Conservation (phyloP, 2,113 vertebrate species). For the Eulemur rufifrons region DNA sequence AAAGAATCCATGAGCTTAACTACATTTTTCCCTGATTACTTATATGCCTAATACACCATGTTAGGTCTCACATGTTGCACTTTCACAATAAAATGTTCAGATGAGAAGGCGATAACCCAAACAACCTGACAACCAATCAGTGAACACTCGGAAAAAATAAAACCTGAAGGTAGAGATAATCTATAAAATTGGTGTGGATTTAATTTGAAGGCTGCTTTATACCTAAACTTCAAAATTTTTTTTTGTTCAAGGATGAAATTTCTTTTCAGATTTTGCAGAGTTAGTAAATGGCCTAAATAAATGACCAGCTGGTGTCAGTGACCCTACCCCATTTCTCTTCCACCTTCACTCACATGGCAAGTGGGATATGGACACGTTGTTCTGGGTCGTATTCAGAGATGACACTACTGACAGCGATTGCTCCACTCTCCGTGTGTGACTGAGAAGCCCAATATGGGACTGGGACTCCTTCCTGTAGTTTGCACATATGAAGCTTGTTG, state of each 20-base stretch:
- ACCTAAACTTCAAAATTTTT: neutral
- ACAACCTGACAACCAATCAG: constrained; percentile 73
- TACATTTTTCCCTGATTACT: constrained; percentile 84
- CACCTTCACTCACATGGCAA: constrained; percentile 40
- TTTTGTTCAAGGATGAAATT: neutral
- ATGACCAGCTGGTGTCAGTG: neutral
- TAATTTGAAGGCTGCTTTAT: constrained; percentile 41
- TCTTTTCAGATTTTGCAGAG: neutral
- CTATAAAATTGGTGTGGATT: constrained; percentile 59
- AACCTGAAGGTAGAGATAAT: constrained; percentile 59
- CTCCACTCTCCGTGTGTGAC: constrained; percentile 34
- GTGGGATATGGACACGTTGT: neutral
- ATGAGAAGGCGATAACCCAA: constrained; percentile 74
- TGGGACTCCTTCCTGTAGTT: constrained; percentile 41
- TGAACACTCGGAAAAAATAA: constrained; percentile 45
- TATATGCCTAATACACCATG: constrained; percentile 83
- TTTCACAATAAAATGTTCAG: constrained; percentile 81
- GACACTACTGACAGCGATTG: neutral
- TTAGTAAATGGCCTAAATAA: constrained; percentile 22
- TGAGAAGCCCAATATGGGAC: constrained; percentile 70
- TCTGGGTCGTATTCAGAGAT: neutral
- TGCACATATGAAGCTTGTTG: constrained; percentile 63
- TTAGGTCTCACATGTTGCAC: constrained; percentile 77
- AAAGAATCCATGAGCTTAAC: constrained; percentile 83
- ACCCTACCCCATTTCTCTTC: constrained; percentile 24